phyloP scores from a whole-genome alignment of 2,888 invertebrate genomes.

The Nomada fabriciana region DNA sequence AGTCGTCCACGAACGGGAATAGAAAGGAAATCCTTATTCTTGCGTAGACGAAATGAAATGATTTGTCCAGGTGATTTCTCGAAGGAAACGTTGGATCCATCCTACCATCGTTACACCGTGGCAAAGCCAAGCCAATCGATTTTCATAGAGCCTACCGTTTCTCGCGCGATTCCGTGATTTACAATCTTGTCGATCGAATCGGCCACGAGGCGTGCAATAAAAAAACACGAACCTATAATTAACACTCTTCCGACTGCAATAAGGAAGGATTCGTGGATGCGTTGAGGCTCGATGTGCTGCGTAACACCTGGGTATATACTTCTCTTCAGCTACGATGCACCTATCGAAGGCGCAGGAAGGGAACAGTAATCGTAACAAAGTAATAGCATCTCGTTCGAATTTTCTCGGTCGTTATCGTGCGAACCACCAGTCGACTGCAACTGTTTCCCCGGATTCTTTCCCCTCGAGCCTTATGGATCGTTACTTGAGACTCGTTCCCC shows the following conservation, averaged over 20 bases:
- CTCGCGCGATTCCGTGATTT: conserved; percentile 20
- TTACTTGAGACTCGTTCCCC: background rate
- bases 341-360: conserved; percentile 7
- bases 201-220: conserved; percentile 6
- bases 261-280: conserved; percentile 34
- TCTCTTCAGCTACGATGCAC: conserved; percentile 5
- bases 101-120: conserved; percentile 21
- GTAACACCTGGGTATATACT: background rate
- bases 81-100: conserved; percentile 44
- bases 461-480: background rate
- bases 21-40: conserved; percentile 38
- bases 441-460: background rate
- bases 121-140: conserved; percentile 27
- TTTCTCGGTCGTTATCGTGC: conserved; percentile 15
- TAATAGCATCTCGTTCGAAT: conserved; percentile 19
- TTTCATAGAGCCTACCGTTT: background rate
- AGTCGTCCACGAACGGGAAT: background rate
- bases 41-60: conserved; percentile 25
- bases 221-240: conserved; percentile 35
- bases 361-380: conserved; percentile 9
- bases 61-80: conserved; percentile 40
- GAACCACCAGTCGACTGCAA: too few species aligned
- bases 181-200: conserved; percentile 28
- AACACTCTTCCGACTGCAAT: conserved; percentile 40
- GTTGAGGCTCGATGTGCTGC: background rate